Base-by-base conservation (phyloP, 23 tunicate genomes). In the Trididemnum miniatum region DNA sequence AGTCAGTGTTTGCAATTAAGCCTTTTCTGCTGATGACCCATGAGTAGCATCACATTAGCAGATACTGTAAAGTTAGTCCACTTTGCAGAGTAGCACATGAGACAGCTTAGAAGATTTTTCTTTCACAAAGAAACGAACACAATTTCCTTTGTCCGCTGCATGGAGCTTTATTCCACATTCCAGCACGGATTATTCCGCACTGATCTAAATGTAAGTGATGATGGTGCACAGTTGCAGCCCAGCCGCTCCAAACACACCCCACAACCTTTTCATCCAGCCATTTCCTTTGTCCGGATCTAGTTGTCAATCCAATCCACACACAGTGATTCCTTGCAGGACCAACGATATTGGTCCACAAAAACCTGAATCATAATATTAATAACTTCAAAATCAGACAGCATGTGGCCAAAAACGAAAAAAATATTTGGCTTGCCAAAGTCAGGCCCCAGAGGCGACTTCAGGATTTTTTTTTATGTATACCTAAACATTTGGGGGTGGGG, bases 271-370 rank as follows among this genome's bases (percentile, higher is more conserved):
- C 93, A 38, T 88, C 93, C 71, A 77, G 30, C 93, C 93, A 88
- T 29, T 26, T 31, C 87, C 87, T 82, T 1, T 3, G 71, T 0
- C 93, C 93, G 31, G 77, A 87, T 15, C 2, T 44, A 63, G 82
- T 86, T 7, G 93, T 76, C 65, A 88, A 35, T 0, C 93, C 93
- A 22, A 82, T 65, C 93, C 93, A 88, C 2, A 88, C 87, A 51
- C 87, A 77, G 40, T 60, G 73, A 78, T 54, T 78, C 0, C 87
- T 65, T 1, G 83, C 72, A 1, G 80, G 93, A 30, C 65, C 76
- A 59, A 86, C 32, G 26, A 86, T 30, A 30, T 35, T 86, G 72
- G n/a, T 33, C 80, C 85, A 79, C 0, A 86, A 72, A 80, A 63
- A 86, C 75, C 91, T 86, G 89, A 7, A 44, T 44, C n/a, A n/a